Percentiles rank a stretch among this genome's conserved stretches.
These are phyloP conservation scores for Pampusana beccarii DNA, from an alignment of 2,113 vertebrate species.

Conservation along the genomic window DNA sequence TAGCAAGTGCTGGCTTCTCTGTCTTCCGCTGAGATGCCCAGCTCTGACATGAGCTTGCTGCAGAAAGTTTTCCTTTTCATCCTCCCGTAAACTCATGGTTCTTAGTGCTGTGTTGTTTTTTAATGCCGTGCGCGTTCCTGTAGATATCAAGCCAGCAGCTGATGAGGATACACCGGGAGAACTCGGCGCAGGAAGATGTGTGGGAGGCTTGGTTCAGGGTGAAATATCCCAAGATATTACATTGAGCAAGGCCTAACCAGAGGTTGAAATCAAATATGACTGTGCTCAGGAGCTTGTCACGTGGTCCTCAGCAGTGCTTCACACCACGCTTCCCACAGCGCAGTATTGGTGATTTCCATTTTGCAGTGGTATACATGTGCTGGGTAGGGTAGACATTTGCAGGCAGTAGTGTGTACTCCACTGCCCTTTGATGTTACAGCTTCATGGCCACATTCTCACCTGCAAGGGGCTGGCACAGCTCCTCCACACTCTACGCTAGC, in stretches of 20 bases:
- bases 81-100: accelerated
- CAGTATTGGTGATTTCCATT: accelerated
- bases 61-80: not conserved
- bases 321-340: not conserved
- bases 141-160: not conserved
- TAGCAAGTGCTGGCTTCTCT: not conserved
- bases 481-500: not conserved
- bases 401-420: not conserved
- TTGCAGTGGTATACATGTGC: accelerated
- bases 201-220: not conserved
- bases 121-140: not conserved
- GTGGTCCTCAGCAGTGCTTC: not conserved
- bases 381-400: not conserved
- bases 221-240: not conserved
- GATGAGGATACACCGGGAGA: not conserved
- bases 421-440: not conserved
- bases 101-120: not conserved
- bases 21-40: accelerated
- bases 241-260: not conserved
- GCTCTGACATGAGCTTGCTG: not conserved
- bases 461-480: not conserved
- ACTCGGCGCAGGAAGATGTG: accelerated
- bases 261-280: not conserved
- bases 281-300: not conserved
- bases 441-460: not conserved